Percentiles rank a stretch among this genome's conserved stretches.
Conservation (phyloP, 2,113 vertebrate species). For the Irena cyanogastra region DNA sequence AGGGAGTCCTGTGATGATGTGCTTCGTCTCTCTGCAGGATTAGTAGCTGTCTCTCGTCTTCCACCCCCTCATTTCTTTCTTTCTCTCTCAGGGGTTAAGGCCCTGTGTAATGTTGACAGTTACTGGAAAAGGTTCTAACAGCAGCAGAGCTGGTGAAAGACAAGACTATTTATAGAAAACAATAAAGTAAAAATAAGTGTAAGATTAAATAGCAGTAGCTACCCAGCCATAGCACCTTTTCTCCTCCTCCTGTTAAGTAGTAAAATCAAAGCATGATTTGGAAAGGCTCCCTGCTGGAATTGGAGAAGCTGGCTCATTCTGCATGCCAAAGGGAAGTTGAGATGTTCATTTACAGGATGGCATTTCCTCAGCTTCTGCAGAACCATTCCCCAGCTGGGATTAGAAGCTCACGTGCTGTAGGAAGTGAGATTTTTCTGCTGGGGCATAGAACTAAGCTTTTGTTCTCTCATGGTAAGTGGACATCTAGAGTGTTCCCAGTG, state of each 20-base stretch:
- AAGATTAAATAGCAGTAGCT: conserved; percentile 11
- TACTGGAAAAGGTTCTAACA: background rate
- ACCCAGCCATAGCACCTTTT: background rate
- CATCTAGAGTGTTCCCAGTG: background rate
- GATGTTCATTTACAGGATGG: background rate
- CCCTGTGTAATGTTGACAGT: background rate
- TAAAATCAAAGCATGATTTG: conserved; percentile 12
- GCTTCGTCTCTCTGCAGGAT: background rate
- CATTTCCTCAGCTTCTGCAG: background rate
- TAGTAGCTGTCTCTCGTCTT: background rate
- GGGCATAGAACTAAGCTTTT: background rate
- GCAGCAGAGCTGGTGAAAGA: background rate
- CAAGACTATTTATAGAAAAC: background rate
- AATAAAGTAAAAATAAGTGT: conserved; percentile 16
- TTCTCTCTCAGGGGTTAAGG: background rate
- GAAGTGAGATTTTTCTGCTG: background rate
- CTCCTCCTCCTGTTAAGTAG: background rate
- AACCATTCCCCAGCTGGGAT: background rate
- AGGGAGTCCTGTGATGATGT: background rate
- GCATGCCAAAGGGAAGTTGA: background rate
- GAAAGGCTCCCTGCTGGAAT: background rate
- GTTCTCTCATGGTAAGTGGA: background rate
- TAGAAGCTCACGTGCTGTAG: background rate
- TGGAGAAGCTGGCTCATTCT: background rate
- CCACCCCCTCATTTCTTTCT: background rate